Percentiles rank a stretch among this genome's conserved stretches.
phyloP scores from a whole-genome alignment of 2,797 vertebrate genomes.

The Propithecus deckenii region DNA sequence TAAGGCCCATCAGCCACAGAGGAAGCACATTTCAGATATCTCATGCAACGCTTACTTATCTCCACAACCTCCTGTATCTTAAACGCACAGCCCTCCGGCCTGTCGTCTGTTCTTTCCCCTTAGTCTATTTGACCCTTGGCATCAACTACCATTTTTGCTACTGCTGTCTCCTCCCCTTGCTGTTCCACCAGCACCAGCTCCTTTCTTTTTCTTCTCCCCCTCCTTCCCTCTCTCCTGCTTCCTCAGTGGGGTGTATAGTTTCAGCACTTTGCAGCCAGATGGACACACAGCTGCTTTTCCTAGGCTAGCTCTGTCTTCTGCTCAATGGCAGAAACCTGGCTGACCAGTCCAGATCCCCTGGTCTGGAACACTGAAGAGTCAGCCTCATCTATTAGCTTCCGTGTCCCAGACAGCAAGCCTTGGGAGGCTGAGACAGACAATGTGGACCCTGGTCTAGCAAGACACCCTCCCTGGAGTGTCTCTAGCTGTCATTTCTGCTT shows the following conservation, averaged over 20 bases:
- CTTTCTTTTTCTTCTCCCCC: neutral
- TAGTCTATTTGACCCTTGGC: neutral
- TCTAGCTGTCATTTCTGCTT: neutral
- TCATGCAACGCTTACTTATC: conserved; percentile 10
- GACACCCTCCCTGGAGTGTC: neutral
- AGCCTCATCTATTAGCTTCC: neutral
- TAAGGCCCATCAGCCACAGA: neutral
- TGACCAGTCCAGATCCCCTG: neutral
- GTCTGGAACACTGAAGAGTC: neutral
- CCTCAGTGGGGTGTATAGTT: too few species aligned
- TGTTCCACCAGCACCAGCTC: neutral
- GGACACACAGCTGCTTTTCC: neutral
- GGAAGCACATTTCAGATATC: neutral
- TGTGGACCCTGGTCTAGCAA: neutral
- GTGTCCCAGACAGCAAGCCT: neutral
- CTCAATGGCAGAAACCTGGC: neutral
- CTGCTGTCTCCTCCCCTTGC: neutral
- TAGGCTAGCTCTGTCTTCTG: neutral
- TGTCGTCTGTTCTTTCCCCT: neutral
- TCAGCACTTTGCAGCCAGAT: neutral
- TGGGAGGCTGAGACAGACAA: neutral
- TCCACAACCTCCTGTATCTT: neutral
- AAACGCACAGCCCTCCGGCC: neutral
- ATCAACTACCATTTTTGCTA: neutral
- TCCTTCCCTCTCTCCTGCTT: neutral